Evolutionary conservation across 2,888 invertebrate species (phyloP).

Genomic region (Tenthredo notha): DNA sequence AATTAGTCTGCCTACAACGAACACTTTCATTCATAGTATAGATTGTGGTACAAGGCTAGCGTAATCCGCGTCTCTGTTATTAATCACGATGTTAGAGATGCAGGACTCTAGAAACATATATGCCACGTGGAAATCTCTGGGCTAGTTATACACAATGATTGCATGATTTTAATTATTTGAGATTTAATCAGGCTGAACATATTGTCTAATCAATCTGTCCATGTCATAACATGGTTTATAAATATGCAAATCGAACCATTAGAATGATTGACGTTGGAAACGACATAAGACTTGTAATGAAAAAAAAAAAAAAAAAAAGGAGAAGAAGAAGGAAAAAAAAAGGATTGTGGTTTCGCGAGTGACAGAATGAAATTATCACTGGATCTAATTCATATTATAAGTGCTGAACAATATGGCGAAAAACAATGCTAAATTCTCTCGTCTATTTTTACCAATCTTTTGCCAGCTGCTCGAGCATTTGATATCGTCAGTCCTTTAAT

Average conservation of each 20-base stretch:
- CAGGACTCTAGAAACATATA: neutral
- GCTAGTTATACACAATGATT: neutral
- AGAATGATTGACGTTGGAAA: neutral
- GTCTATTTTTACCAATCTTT: conserved; percentile 26
- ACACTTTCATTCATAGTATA: conserved; percentile 53
- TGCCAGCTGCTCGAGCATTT: neutral
- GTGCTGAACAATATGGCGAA: neutral
- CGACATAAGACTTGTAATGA: neutral
- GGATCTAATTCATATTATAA: neutral
- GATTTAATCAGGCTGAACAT: neutral
- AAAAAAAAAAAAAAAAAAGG: neutral
- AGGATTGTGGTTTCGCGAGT: neutral
- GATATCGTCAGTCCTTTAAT: conserved; percentile 7
- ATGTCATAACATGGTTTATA: neutral
- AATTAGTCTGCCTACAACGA: conserved; percentile 48
- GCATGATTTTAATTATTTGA: neutral
- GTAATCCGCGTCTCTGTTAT: conserved; percentile 31
- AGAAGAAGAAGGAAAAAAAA: too few species aligned
- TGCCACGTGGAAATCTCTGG: neutral
- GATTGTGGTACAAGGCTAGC: conserved; percentile 54
- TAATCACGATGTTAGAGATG: neutral
- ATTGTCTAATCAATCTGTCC: neutral
- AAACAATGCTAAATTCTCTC: neutral
- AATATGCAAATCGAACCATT: conserved; percentile 18
- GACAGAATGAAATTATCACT: neutral